These are phyloP conservation scores for Spheniscus mendiculus DNA, from an alignment of 2,113 vertebrate genomes.

Conservation along the genomic window DNA sequence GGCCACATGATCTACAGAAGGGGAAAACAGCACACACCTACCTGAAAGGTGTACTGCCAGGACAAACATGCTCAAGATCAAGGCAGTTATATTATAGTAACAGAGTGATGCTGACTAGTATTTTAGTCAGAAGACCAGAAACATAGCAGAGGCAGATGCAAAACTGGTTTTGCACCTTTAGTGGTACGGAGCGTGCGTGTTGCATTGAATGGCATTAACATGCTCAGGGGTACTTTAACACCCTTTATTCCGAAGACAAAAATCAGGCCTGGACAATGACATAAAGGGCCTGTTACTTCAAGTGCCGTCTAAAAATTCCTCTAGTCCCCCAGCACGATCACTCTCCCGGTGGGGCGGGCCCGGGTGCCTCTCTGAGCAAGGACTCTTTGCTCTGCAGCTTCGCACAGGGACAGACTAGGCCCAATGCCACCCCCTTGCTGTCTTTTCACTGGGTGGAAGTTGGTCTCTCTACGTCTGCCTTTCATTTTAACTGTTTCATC, in stretches of 20 bases:
- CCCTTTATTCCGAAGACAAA: background rate
- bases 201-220: background rate
- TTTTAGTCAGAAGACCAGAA: background rate
- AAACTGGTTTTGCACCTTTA: background rate
- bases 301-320: background rate
- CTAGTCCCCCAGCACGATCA: accelerated
- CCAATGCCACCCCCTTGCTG: accelerated
- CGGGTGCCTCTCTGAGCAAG: background rate
- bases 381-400: background rate
- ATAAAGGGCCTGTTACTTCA: background rate
- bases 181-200: accelerated
- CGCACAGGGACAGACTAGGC: accelerated
- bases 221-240: background rate
- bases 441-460: background rate
- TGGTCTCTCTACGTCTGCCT: background rate
- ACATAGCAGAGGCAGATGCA: background rate
- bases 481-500: background rate
- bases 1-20: background rate
- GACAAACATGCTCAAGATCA: background rate
- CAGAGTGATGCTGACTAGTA: background rate
- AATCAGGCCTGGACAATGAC: background rate
- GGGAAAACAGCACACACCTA: background rate
- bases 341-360: too few species aligned
- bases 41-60: background rate
- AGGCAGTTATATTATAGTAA: background rate